A percentile compares a stretch with the other conserved stretches of the same genome.
phyloP scores from a whole-genome alignment of 1,140 invertebrate species.

The Manduca sexta region DNA sequence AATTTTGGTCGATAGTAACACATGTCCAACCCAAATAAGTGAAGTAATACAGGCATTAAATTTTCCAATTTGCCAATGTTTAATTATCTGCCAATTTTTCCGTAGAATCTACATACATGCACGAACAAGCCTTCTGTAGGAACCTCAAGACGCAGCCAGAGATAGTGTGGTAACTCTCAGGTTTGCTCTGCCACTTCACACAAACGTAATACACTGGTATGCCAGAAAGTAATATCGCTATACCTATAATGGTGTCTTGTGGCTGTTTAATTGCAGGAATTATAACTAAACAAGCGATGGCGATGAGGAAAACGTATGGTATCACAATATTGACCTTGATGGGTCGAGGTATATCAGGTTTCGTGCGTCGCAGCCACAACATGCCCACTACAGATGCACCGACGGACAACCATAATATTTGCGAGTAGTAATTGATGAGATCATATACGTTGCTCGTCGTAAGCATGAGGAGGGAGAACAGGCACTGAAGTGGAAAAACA shows the following conservation, averaged over 20 bases:
- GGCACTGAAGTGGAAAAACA: constrained; percentile 75
- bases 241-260: constrained; percentile 87
- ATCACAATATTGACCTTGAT: constrained; percentile 87
- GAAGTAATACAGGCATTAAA: too few species aligned
- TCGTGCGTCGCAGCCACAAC: constrained; percentile 81
- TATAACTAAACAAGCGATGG: constrained; percentile 88
- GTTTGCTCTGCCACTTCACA: constrained; percentile 89
- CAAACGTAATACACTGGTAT: constrained; percentile 94
- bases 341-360: constrained; percentile 84
- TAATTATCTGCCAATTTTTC: constrained; percentile 52
- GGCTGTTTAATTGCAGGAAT: constrained; percentile 86
- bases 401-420: constrained; percentile 86
- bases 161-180: constrained; percentile 51
- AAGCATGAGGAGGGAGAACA: constrained; percentile 82
- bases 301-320: constrained; percentile 88
- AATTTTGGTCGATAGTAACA: too few species aligned
- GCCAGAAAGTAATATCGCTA: constrained; percentile 88
- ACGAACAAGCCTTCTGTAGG: constrained; percentile 69
- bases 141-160: constrained; percentile 58
- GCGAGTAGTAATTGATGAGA: constrained; percentile 87
- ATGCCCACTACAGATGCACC: constrained; percentile 85
- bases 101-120: constrained; percentile 57
- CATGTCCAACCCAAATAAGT: too few species aligned
- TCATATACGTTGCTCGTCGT: constrained; percentile 80
- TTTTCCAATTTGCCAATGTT: too few species aligned